These are phyloP conservation scores for Speoplatyrhinus poulsoni DNA, from an alignment of 2,113 vertebrate genomes.

Conservation along the genomic window DNA sequence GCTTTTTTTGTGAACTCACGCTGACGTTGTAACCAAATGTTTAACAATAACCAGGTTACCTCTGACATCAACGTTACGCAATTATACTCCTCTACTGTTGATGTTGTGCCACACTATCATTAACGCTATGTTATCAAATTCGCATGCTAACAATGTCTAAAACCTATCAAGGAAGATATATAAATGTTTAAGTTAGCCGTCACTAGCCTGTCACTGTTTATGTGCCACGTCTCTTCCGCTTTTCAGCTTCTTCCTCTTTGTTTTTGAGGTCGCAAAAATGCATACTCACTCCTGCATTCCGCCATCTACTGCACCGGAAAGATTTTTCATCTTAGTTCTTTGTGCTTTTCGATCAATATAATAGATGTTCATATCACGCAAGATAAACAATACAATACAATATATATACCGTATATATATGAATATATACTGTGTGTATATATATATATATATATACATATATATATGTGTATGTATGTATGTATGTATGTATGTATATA, in stretches of 20 bases:
- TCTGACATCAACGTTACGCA: conserved; percentile 44
- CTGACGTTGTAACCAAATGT: conserved; percentile 22
- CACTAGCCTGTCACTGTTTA: conserved; percentile 49
- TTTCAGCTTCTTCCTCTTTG: conserved; percentile 14
- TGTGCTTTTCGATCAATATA: not conserved
- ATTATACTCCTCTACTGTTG: conserved; percentile 25
- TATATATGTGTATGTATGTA: too few relatives aligned
- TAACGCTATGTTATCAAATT: conserved; percentile 15
- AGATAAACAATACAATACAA: too few relatives aligned
- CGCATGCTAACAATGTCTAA: not conserved
- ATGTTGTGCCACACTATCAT: conserved; percentile 41
- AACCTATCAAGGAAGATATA: conserved; percentile 21
- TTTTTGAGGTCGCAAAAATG: not conserved
- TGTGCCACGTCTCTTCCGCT: conserved; percentile 76
- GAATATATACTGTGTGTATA: too few relatives aligned
- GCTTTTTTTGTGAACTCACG: not conserved
- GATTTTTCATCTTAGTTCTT: not conserved
- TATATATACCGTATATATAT: too few relatives aligned
- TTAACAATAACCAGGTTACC: conserved; percentile 27
- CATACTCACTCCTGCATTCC: not conserved
- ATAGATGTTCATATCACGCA: too few relatives aligned
- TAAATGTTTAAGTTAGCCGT: conserved; percentile 38
- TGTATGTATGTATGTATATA: too few relatives aligned
- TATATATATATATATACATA: too few relatives aligned
- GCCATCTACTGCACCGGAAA: conserved; percentile 45